Evolutionary conservation across 1,140 invertebrate species (phyloP).

Genomic region (Amphibalanus amphitrite): DNA sequence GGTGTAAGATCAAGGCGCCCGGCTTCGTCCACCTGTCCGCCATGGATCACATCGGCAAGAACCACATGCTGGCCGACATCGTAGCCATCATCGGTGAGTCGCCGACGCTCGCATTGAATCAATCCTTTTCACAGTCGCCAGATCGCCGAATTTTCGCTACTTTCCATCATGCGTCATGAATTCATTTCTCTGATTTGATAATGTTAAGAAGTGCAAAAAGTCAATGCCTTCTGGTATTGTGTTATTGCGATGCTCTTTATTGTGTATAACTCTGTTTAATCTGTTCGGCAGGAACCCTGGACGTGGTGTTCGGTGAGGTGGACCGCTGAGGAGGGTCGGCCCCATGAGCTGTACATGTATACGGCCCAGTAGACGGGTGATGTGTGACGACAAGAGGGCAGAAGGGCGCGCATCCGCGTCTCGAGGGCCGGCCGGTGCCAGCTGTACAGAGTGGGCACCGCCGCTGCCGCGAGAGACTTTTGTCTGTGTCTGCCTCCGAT

Average conservation of each 20-base stretch:
- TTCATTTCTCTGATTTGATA: constrained; percentile 12
- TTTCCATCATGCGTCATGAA: not conserved
- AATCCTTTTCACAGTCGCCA: not conserved
- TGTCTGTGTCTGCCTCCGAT: too few species aligned
- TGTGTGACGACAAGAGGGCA: too few species aligned
- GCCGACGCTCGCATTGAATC: constrained; percentile 27
- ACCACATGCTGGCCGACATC: constrained; percentile 82
- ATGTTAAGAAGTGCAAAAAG: too few species aligned
- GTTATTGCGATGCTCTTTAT: too few species aligned
- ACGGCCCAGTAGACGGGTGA: too few species aligned
- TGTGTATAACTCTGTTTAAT: too few species aligned
- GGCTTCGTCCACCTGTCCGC: constrained; percentile 87
- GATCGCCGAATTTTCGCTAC: not conserved
- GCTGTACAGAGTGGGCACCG: too few species aligned
- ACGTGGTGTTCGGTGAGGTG: constrained; percentile 91
- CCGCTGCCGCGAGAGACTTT: too few species aligned
- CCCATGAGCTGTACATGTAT: too few species aligned
- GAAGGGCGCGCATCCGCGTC: too few species aligned
- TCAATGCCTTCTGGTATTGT: too few species aligned
- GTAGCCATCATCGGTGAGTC: constrained; percentile 68
- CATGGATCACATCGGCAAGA: constrained; percentile 66
- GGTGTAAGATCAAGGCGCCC: constrained; percentile 91
- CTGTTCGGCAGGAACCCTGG: constrained; percentile 45
- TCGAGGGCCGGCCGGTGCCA: too few species aligned
- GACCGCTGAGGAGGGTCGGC: constrained; percentile 48